Evolutionary conservation across 30 jellyfish, hydroid and myxozoan genomes (phyloP).

Genomic region (Hydra vulgaris): DNA sequence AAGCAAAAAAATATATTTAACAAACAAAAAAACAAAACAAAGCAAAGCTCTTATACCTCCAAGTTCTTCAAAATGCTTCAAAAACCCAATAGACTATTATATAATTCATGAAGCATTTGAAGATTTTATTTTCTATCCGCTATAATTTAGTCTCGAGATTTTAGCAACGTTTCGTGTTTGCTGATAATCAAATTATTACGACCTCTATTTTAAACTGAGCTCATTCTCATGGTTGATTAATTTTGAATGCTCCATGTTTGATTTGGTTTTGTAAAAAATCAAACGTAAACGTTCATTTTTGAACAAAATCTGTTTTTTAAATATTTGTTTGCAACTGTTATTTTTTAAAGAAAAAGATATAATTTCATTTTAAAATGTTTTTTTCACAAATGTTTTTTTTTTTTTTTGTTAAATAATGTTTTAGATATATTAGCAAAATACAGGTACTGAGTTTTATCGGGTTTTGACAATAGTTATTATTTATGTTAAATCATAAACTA

Average conservation of each 20-base stretch:
- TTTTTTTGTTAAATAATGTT: too few relatives aligned
- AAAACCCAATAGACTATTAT: not conserved
- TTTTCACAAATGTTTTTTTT: too few relatives aligned
- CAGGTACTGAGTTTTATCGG: too few relatives aligned
- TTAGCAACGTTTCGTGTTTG: not conserved
- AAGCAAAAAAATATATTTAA: not conserved
- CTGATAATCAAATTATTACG: not conserved
- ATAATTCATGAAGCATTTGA: not conserved
- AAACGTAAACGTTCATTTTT: not conserved
- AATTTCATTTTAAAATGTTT: too few relatives aligned
- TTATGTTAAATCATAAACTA: too few relatives aligned
- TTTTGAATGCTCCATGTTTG: constrained; percentile 6
- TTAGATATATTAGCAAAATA: too few relatives aligned
- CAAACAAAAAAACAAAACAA: not conserved
- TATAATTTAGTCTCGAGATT: not conserved
- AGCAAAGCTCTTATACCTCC: not conserved
- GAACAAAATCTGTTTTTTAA: not conserved
- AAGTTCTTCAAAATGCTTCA: not conserved
- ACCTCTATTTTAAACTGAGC: not conserved
- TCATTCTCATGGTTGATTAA: constrained; percentile 20
- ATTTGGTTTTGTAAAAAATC: not conserved
- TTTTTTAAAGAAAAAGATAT: not conserved
- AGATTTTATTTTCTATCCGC: too few relatives aligned
- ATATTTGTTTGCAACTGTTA: not conserved
- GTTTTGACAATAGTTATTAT: too few relatives aligned